Evolutionary conservation across 2,888 invertebrate genomes (phyloP).

Genomic region (Zaprionus obscuricornis): DNA sequence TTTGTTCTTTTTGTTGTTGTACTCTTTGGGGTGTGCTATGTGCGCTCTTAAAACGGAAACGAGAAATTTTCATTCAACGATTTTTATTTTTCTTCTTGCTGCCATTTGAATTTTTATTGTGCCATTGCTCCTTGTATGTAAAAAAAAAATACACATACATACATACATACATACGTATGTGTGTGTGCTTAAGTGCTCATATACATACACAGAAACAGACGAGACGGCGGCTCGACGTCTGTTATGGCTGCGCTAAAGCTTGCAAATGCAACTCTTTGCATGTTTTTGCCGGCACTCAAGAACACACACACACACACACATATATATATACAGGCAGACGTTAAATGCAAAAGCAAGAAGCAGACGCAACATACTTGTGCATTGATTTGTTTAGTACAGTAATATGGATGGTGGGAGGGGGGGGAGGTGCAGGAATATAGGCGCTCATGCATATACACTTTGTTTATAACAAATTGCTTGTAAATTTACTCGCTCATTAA

Average conservation of each 20-base stretch:
- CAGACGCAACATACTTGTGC: neutral
- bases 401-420: too few relatives aligned
- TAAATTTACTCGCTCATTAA: conserved; percentile 43
- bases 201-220: too few relatives aligned
- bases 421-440: too few relatives aligned
- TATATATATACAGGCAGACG: neutral
- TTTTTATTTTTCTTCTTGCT: conserved; percentile 51
- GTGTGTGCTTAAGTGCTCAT: conserved; percentile 6
- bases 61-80: conserved; percentile 57
- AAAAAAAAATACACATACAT: neutral
- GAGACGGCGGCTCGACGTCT: conserved; percentile 48
- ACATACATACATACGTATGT: conserved; percentile 1
- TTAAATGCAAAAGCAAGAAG: neutral
- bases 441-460: conserved; percentile 45
- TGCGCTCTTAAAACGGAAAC: conserved; percentile 43
- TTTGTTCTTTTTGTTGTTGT: conserved; percentile 19
- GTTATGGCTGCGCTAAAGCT: conserved; percentile 17
- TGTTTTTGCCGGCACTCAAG: conserved; percentile 46
- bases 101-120: conserved; percentile 54
- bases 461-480: conserved; percentile 63
- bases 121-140: conserved; percentile 56
- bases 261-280: conserved; percentile 46
- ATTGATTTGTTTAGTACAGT: too few relatives aligned
- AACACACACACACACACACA: conserved; percentile 1
- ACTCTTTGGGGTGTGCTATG: conserved; percentile 9